Base-by-base conservation (phyloP, 2,113 vertebrate genomes). In the Noctilio leporinus region DNA sequence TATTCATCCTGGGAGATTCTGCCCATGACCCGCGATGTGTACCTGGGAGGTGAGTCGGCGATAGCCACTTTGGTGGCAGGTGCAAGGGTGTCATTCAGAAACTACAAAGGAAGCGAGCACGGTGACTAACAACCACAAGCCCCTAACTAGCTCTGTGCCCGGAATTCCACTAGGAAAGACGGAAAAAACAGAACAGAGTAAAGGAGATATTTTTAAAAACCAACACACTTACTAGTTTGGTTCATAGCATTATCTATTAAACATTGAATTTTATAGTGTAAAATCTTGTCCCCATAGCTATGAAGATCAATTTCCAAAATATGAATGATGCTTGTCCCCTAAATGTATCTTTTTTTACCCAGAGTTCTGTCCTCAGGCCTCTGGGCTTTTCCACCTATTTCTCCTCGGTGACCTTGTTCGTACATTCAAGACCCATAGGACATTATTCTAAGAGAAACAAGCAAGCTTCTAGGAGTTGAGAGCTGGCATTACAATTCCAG, bases 381-480 rank as follows among this genome's bases (percentile, higher is more conserved):
- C 10, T 78, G 1, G 4, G 12, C 59, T 62, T 15, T 62, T 10
- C 28, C 4, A 4, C 28, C 11, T 15, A 26, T 14, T 14, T 28
- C 59, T 30, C 28, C 59, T 30, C 59, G 8, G 59, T 30, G 10
- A 6, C 28, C 59, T 11, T 4, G 12, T 30, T 5, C 59, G 11
- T 53, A 30, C 51, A 45, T 43, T 90, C 7, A 64, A 72, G 17
- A 40, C 2, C 89, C 28, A n/a, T 11, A 4, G 51, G 72, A 67
- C 35, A 17, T 15, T 67, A 49, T 84, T 86, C 40, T n/a, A 64
- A 53, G 28, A 73, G 14, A 89, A 62, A 92, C 43, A 95, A 96
- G 78, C 33, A 96, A 89, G 24, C 33, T 93, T 95, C 91, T 72
- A 1, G 92, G 89, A 93, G 47, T 91, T 88, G 64, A 98, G 47